phyloP scores from a whole-genome alignment of 2,797 vertebrate genomes.

The Uromys caudimaculatus region DNA sequence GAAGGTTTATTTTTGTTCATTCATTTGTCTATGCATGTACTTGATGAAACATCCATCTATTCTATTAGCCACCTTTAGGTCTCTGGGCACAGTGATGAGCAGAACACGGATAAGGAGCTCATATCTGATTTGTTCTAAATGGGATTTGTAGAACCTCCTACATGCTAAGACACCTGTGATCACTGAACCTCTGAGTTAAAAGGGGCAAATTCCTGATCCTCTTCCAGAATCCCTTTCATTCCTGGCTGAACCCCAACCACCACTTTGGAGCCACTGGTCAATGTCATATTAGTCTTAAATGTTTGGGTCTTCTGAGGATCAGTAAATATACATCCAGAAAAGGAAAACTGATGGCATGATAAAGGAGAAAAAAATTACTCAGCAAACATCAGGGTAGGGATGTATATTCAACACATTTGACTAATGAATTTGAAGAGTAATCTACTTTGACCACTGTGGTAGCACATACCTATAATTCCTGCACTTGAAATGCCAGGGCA shows the following conservation, averaged over 20 bases:
- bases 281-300: neutral
- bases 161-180: neutral
- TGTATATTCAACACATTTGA: constrained; percentile 5
- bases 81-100: neutral
- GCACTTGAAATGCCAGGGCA: neutral
- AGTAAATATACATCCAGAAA: neutral
- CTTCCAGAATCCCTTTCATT: neutral
- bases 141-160: neutral
- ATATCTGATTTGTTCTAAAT: neutral
- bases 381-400: neutral
- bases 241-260: neutral
- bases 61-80: neutral
- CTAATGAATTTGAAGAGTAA: neutral
- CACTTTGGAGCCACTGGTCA: neutral
- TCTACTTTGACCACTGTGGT: neutral
- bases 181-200: neutral
- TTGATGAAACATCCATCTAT: constrained; percentile 8
- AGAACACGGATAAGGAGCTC: neutral
- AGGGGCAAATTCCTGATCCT: neutral
- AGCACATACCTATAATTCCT: neutral
- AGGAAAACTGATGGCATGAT: constrained; percentile 1
- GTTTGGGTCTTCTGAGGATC: neutral
- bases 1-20: constrained; percentile 46
- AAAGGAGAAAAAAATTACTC: neutral
- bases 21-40: constrained; percentile 19